Evolutionary conservation across 2,888 invertebrate species (phyloP), one percentile per base, ranked within the genome.

Genomic region (Cyrtodaria siliqua): DNA sequence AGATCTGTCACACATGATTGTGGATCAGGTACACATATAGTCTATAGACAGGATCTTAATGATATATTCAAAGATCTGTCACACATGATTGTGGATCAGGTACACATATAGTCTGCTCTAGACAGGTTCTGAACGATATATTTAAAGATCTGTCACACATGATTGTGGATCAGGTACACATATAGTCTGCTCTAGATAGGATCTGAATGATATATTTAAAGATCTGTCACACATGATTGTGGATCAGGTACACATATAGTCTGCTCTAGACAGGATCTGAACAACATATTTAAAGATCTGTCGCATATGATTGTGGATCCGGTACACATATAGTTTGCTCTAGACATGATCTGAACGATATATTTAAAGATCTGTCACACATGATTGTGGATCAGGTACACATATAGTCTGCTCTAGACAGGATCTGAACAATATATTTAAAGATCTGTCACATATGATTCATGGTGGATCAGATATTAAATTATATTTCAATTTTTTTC

Each of bases 121-220:
- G 93, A 68, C 90, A 90, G 14, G 99, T 99, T 92, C 94, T 99
- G 79, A 98, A 99, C 92, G 96, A 97, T 82, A 96, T 99, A 79
- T 99, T 99, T 92, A 97, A 98, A 94, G 95, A 95, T 85, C 90
- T 95, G 33, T 94, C 95, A 2, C 92, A 93, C 27, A 94, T 95
- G 93, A 94, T 95, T 33, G 94, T 94, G 12, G 95, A 95, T 86
- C 95, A 95, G 93, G 94, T 94, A 86, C 96, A 61, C 96, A 97
- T 90, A 97, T 99, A 71, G 97, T 99, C 0, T 95, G 96, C 84
- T 98, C 98, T 0, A 99, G 93, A 68, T 90, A 89, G 14, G 99
- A 99, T 92, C 94, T 99, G 79, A 98, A 99, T 92, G 96, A 97
- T 82, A 96, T 99, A 79, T 99, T 98, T 92, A 97, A 98, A 94